Conservation (phyloP, 2,113 vertebrate species). For the Boulengeromyrus knoepffleri region DNA sequence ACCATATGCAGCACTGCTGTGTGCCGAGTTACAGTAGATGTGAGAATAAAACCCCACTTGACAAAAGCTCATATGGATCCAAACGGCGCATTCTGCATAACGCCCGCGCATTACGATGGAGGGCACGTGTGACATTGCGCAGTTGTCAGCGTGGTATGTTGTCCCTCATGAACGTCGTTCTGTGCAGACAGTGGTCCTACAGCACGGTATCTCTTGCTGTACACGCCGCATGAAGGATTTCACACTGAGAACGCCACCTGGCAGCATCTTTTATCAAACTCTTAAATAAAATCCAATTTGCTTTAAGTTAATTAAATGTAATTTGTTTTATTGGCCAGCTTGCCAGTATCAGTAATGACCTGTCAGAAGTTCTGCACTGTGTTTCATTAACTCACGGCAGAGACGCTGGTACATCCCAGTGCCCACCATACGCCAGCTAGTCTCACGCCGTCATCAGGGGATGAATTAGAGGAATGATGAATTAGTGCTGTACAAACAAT, state of each 20-base stretch:
- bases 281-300: neutral
- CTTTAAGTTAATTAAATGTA: conserved; percentile 7
- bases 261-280: neutral
- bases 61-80: neutral
- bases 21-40: neutral
- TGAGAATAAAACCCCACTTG: too few relatives aligned
- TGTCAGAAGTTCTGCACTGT: too few relatives aligned
- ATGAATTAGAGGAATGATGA: neutral
- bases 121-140: neutral
- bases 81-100: neutral
- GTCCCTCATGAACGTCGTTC: neutral
- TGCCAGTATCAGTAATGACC: neutral
- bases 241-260: neutral
- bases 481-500: neutral
- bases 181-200: neutral
- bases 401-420: accelerated
- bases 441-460: neutral
- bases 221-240: neutral
- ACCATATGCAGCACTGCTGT: neutral
- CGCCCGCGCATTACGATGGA: neutral
- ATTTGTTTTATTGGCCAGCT: neutral
- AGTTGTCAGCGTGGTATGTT: neutral
- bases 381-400: neutral
- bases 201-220: neutral
- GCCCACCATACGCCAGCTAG: neutral